These are phyloP conservation scores for Cryptophagus acutangulus DNA, from an alignment of 2,888 invertebrate species.

Conservation along the genomic window DNA sequence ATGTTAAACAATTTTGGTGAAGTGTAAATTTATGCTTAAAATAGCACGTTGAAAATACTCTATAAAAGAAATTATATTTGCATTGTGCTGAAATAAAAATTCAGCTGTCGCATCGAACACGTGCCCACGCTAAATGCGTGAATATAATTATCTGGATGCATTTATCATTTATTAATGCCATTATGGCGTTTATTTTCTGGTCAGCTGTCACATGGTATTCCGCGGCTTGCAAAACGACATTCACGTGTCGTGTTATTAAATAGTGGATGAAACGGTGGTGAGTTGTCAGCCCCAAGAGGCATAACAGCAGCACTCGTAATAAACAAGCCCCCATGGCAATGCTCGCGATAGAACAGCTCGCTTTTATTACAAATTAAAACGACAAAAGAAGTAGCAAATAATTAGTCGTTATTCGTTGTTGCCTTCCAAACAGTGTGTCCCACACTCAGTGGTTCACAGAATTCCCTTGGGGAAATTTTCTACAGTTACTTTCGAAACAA, in stretches of 20 bases:
- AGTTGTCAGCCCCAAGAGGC: constrained; percentile 17
- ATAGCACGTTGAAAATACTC: no score
- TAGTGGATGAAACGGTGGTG: constrained; percentile 22
- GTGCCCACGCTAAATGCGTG: background rate
- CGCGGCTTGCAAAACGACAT: constrained; percentile 18
- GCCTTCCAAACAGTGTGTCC: constrained; percentile 8
- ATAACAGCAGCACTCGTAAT: constrained; percentile 17
- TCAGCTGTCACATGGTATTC: constrained; percentile 16
- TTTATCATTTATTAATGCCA: constrained; percentile 11
- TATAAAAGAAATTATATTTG: constrained; percentile 8
- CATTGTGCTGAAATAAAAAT: background rate
- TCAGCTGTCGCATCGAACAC: constrained; percentile 2
- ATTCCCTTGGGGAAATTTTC: constrained; percentile 11
- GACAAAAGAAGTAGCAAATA: constrained; percentile 26
- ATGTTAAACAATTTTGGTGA: no score
- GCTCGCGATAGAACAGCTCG: constrained; percentile 14
- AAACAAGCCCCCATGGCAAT: constrained; percentile 23
- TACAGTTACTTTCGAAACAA: no score
- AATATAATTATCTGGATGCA: constrained; percentile 9
- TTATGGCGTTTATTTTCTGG: constrained; percentile 16
- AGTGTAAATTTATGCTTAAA: no score
- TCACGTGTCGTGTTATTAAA: constrained; percentile 20
- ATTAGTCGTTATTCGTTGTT: constrained; percentile 23
- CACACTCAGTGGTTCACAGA: constrained; percentile 9
- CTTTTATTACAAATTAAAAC: constrained; percentile 25